Evolutionary conservation across 1,140 invertebrate genomes (phyloP).

Genomic region (Nasonia longicornis): DNA sequence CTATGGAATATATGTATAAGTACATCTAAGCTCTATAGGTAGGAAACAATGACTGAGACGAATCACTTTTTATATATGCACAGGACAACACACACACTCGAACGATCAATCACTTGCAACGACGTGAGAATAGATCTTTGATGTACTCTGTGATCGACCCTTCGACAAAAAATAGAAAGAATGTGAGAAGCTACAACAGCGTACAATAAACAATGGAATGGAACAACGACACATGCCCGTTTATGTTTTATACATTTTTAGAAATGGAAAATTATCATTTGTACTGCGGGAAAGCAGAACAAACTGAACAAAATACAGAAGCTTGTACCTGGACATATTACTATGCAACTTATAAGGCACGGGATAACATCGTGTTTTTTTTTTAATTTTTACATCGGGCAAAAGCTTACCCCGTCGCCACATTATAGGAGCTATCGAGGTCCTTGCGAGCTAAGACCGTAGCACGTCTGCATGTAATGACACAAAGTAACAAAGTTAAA

Average conservation of each 20-base stretch:
- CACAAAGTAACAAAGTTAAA: constrained; percentile 9
- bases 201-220: neutral
- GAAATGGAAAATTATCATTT: constrained; percentile 23
- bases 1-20: neutral
- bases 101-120: constrained; percentile 20
- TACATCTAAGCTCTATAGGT: constrained; percentile 1
- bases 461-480: constrained; percentile 18
- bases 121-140: neutral
- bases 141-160: neutral
- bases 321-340: constrained; percentile 19
- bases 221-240: constrained; percentile 2
- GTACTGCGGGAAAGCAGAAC: neutral
- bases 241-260: neutral
- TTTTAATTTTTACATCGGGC: neutral
- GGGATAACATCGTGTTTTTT: neutral
- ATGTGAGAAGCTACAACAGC: neutral
- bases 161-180: neutral
- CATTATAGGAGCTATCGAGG: neutral
- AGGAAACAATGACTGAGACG: constrained; percentile 14
- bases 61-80: constrained; percentile 25
- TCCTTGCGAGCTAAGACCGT: constrained; percentile 19
- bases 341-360: neutral
- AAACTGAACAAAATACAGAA: constrained; percentile 8
- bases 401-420: constrained; percentile 10
- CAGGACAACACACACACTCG: constrained; percentile 9